Base-by-base conservation (phyloP, 2,113 vertebrate genomes). In the Neofelis nebulosa region DNA sequence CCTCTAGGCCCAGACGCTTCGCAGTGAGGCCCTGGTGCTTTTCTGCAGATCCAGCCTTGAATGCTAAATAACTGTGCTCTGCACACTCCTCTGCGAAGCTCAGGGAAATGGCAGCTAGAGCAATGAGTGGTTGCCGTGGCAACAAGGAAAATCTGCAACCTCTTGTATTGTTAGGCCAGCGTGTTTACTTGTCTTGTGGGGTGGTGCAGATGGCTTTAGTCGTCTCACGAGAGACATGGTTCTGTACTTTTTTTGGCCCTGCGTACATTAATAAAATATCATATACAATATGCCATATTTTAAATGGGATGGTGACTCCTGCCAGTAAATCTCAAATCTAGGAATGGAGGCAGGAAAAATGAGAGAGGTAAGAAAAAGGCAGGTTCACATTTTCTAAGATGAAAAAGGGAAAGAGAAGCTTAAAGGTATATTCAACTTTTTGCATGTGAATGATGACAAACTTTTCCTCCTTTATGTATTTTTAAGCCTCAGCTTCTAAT, bases 111-210 rank as follows among this genome's bases (percentile, higher is more conserved):
- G 96, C 97, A 98, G 96, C 92, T 68, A 3, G 90, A 98, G 97
- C 95, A 55, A 93, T 89, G 97, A 98, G 97, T 98, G 97, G 98
- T 98, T 98, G 98, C 97, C 97, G 98, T 98, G 98, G 97, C 87
- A 98, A 98, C 97, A 74, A 94, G 84, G 52, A 94, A 97, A 98
- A 97, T 96, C 97, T 98, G 97, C 96, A 98, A 91, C 82, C 96
- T 96, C 91, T 95, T 81, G 90, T 88, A 97, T 96, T 97, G 97
- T 95, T 94, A 89, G 95, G 82, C 81, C 52, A 38, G 94, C 76
- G 63, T 97, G 94, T 97, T 98, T 98, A 96, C 97, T 94, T 93
- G 96, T 88, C 85, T 95, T 66, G 18, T 63, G 69, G 90, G 93
- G 94, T 55, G 31, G 79, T 76, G 50, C 0, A 4, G 45, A 92